Evolutionary conservation across 1,140 invertebrate genomes (phyloP), one percentile per base, ranked within the genome.

Genomic region (Drosophila sechellia): DNA sequence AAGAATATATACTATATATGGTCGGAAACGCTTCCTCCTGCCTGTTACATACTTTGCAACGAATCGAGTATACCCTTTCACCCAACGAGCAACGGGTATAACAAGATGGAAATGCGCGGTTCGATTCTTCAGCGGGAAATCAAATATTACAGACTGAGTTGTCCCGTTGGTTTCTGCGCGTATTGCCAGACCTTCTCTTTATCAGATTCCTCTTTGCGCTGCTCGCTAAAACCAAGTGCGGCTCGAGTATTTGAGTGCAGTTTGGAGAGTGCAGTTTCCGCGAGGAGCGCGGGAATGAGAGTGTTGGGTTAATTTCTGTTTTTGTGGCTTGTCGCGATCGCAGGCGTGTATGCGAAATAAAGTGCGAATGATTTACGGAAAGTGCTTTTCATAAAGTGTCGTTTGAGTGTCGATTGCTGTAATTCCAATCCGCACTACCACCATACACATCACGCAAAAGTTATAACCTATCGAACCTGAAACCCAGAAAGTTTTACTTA

Each of bases 321-420:
- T 39, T 40, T 48, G n/a, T 53, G 20, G 17, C 40, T 39, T 27
- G 31, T 12, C 17, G 20, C 31, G 39, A 35, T 46, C 20, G 53
- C 17, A n/a, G 42, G 34, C 17, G 15, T 31, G 37, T 5, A 39
- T 15, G 63, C 73, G 73, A 73, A 73, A 72, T 59, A 53, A 37
- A 37, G 49, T 31, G 69, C 34, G 15, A 34, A 60, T 53, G 50
- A 73, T 73, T 61, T 48, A 53, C 20, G 46, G 12, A 39, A 48
- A 73, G 46, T 61, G 61, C 22, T 73, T 49, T 25, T 22, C 42
- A 20, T 73, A 52, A 72, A 61, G 70, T 73, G 56, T 39, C 15
- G 49, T 52, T 48, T 54, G 56, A 40, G 27, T 39, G 42, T 39
- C n/a, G 57, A 39, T 60, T 52, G 34, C n/a, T 40, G 34, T 34